These are phyloP conservation scores for Zeus faber DNA, from an alignment of 2,113 vertebrate species.

Conservation along the genomic window DNA sequence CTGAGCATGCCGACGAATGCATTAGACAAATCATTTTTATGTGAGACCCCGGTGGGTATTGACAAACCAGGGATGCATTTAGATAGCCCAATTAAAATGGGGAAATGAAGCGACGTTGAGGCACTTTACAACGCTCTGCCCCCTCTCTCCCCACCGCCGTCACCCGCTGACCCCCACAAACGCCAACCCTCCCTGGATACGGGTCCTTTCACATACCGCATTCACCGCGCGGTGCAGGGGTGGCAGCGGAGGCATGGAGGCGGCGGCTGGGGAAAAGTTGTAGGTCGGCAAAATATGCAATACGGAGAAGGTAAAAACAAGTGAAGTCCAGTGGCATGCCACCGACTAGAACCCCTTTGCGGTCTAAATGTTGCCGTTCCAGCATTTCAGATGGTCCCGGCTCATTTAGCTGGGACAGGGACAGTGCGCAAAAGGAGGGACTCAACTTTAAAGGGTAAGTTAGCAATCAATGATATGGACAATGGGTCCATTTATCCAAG, in stretches of 20 bases:
- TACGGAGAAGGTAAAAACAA: slow-evolving; percentile 1
- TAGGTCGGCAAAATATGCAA: slow-evolving; percentile 21
- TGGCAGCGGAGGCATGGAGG: slow-evolving; percentile 31
- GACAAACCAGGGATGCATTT: slow-evolving; percentile 79
- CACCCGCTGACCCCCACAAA: background rate
- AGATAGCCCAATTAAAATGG: slow-evolving; percentile 79
- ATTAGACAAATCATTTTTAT: slow-evolving; percentile 77
- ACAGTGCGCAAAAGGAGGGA: slow-evolving; percentile 13
- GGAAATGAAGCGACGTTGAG: slow-evolving; percentile 72
- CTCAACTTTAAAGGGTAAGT: slow-evolving; percentile 46
- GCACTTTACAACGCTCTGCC: slow-evolving; percentile 44
- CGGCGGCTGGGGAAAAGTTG: slow-evolving; percentile 20
- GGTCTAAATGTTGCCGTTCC: slow-evolving; percentile 8
- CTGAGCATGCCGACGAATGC: slow-evolving; percentile 69
- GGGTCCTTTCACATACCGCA: slow-evolving; percentile 26
- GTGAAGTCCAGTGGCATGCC: slow-evolving; percentile 9
- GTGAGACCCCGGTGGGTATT: slow-evolving; percentile 71
- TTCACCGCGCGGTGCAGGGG: slow-evolving; percentile 22
- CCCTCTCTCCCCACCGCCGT: background rate
- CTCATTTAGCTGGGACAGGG: slow-evolving; percentile 16
- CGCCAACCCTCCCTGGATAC: slow-evolving; percentile 43
- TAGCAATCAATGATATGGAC: slow-evolving; percentile 49
- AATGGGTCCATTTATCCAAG: slow-evolving; percentile 47
- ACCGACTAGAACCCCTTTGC: slow-evolving; percentile 19
- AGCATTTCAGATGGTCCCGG: slow-evolving; percentile 7